A percentile compares a stretch with the other conserved stretches of the same genome.
Conservation (phyloP, 2,797 vertebrate species). For the Florisuga fusca region DNA sequence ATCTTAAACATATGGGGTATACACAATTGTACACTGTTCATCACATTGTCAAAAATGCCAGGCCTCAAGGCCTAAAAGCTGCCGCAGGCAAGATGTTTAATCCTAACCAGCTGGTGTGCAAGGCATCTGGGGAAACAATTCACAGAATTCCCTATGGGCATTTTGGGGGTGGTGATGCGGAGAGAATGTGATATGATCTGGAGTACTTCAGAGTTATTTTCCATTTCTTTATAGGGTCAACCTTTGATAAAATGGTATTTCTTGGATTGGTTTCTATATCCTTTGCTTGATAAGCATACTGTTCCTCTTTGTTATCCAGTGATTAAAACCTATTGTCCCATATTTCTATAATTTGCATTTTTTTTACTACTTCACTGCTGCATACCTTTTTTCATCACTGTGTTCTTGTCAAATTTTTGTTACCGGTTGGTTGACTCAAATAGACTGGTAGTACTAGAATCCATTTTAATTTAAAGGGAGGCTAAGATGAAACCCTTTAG, state of each 20-base stretch:
- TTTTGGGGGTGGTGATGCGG: not conserved
- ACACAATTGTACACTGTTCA: not conserved
- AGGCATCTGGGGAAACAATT: conserved; percentile 45
- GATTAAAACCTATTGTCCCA: not conserved
- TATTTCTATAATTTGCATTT: not conserved
- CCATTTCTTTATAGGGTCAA: not conserved
- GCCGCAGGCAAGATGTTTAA: conserved; percentile 32
- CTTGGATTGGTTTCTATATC: not conserved
- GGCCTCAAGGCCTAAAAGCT: conserved; percentile 11
- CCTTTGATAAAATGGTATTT: not conserved
- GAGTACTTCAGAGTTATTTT: conserved; percentile 29
- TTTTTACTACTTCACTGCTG: not conserved
- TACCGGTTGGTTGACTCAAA: not conserved
- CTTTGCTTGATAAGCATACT: not conserved
- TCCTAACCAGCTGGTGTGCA: conserved; percentile 46
- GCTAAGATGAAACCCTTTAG: not conserved
- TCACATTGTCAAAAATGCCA: conserved; percentile 23
- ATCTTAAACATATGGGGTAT: not conserved
- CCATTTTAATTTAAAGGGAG: not conserved
- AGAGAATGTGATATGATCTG: not conserved
- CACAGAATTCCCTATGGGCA: conserved; percentile 27
- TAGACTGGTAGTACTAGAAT: not conserved
- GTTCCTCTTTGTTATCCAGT: not conserved
- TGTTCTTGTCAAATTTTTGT: not conserved
- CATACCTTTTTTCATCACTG: not conserved